These are phyloP conservation scores for Osmoderma eremita DNA, from an alignment of 2,888 invertebrate species.

Conservation along the genomic window DNA sequence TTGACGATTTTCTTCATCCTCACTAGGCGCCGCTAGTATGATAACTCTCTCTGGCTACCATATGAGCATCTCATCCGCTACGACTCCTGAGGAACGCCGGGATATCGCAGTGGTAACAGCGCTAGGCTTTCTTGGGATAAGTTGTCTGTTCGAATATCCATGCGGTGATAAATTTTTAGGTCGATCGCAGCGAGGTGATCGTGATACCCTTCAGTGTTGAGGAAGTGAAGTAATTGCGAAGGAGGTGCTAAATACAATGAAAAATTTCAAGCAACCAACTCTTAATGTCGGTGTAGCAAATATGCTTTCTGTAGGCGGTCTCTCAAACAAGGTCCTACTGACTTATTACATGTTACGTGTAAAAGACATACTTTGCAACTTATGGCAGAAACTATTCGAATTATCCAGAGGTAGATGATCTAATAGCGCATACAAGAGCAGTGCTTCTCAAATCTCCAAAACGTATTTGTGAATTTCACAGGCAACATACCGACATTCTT, in stretches of 20 bases:
- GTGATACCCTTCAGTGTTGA: no score
- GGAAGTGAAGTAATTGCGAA: neutral
- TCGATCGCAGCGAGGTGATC: no score
- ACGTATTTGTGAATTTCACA: neutral
- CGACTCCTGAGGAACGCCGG: no score
- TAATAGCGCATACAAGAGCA: neutral
- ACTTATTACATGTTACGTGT: neutral
- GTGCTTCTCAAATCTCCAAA: neutral
- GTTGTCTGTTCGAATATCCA: no score
- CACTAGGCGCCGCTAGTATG: no score
- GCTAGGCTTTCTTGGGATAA: no score
- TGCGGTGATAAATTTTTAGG: no score
- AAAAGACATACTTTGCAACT: conserved; percentile 3
- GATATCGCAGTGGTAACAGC: no score
- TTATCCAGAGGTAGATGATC: neutral
- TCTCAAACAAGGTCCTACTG: neutral
- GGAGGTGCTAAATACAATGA: neutral
- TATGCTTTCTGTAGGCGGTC: neutral
- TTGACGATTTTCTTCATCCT: no score
- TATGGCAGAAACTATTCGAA: neutral
- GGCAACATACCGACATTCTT: neutral
- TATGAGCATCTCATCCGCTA: no score
- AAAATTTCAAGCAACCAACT: neutral
- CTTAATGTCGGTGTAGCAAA: neutral
- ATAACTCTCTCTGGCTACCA: no score